Conservation (phyloP, 2,797 vertebrate species). For the Notoglanidium macrostoma region DNA sequence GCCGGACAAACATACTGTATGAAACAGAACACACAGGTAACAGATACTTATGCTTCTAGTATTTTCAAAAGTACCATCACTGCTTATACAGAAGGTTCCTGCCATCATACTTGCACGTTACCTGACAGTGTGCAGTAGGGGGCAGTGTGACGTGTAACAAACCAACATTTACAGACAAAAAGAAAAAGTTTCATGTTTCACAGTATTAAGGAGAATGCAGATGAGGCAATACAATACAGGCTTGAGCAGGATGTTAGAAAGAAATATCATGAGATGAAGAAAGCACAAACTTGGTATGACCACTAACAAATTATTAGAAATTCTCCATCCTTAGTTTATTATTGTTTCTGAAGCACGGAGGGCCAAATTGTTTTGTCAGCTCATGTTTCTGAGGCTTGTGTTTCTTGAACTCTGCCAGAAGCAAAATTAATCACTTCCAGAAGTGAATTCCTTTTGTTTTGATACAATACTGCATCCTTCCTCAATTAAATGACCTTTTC, state of each 20-base stretch:
- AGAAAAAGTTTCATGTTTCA: neutral
- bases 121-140: slow-evolving; percentile 2
- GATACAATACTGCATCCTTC: neutral
- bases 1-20: neutral
- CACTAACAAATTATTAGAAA: neutral
- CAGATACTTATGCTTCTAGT: neutral
- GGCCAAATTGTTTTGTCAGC: neutral
- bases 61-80: neutral
- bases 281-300: neutral
- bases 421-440: slow-evolving; percentile 4
- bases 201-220: neutral
- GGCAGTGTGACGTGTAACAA: slow-evolving; percentile 23
- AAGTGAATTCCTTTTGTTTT: neutral
- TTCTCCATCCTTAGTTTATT: neutral
- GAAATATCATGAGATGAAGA: neutral
- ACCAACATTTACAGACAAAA: neutral
- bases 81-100: neutral
- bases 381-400: slow-evolving; percentile 6
- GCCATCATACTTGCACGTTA: neutral
- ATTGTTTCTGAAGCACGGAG: neutral
- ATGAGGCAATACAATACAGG: neutral
- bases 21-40: neutral
- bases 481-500: neutral
- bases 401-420: slow-evolving; percentile 11
- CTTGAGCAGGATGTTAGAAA: neutral